Base-by-base conservation (phyloP, 2,113 vertebrate species). In the Formicarius rufipectus region DNA sequence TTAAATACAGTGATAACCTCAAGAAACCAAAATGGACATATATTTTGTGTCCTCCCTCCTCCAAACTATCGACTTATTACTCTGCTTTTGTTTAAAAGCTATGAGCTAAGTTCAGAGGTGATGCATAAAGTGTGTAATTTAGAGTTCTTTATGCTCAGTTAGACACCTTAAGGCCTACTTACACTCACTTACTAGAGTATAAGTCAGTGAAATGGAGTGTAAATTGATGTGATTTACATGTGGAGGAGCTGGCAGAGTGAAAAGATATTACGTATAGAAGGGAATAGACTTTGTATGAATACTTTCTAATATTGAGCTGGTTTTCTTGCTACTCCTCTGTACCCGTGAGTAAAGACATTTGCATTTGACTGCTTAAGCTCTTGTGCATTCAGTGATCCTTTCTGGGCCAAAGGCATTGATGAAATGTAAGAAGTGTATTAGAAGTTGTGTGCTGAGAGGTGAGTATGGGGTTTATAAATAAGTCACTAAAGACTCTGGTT, bases 131-230 rank as follows among this genome's bases (percentile, higher is more conserved):
- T 63, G 35, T 84, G 72, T 84, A 95, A 90, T 96, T 94, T 87
- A 62, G 35, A 93, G 66, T 82, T 33, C 58, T 96, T 89, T 94
- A 88, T 97, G 93, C 72, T 94, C 85, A 75, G 85, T 95, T 93
- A 84, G 90, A 78, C 76, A 92, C 92, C 79, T 90, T 94, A 84
- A 93, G 79, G 94, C 85, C 88, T 90, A 81, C 83, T 95, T 95
- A 94, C 63, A 71, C 47, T 89, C 73, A 71, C 91, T 95, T 89
- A 84, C 80, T 82, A 81, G 79, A 95, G 75, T 81, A 59, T 90
- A 96, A 95, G 91, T 94, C 91, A 91, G 84, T 79, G 89, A 94
- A 97, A 96, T 89, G 84, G 78, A 87, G 84, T 90, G 87, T 93
- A 93, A 96, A 95, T 86, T 69, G 90, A 83, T 88, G 82, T 91